A percentile compares a stretch with the other conserved stretches of the same genome.
Conservation (phyloP, 2,888 invertebrate genomes). For the Dicycla oo region DNA sequence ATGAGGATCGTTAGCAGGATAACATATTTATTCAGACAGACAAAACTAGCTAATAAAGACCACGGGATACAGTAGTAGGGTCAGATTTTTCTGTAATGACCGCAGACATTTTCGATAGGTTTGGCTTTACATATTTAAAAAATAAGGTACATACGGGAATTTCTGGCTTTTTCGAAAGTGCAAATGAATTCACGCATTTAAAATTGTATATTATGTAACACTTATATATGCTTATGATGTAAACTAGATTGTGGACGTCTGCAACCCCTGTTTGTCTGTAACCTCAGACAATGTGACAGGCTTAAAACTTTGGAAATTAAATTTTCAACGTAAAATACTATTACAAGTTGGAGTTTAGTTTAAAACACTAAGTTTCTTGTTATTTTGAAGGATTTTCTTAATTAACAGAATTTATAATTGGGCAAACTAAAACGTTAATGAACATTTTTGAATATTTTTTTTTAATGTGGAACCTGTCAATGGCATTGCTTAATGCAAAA, state of each 20-base stretch:
- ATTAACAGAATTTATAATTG: not conserved
- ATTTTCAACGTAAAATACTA: constrained; percentile 26
- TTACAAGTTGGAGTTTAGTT: constrained; percentile 40
- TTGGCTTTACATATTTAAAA: not conserved
- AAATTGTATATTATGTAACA: not conserved
- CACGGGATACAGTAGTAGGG: not conserved
- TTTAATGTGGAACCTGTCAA: not conserved
- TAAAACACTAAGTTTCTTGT: constrained; percentile 2
- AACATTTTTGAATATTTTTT: not conserved
- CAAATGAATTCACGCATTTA: not conserved
- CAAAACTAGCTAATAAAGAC: not conserved
- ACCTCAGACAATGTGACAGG: constrained; percentile 26
- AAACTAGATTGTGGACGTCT: constrained; percentile 1
- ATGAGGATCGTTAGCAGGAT: not conserved
- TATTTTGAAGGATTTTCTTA: constrained; percentile 9
- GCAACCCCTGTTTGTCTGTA: not conserved
- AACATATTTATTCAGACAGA: too few species aligned
- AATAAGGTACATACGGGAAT: fast-evolving
- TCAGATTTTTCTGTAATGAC: too few species aligned
- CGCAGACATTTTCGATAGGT: not conserved
- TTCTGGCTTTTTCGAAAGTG: not conserved
- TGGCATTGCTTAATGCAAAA: not conserved
- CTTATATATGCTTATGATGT: not conserved
- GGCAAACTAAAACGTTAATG: not conserved
- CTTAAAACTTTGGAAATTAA: constrained; percentile 40